phyloP scores from a whole-genome alignment of 2,113 vertebrate genomes.

The Oreochromis tanganicae region DNA sequence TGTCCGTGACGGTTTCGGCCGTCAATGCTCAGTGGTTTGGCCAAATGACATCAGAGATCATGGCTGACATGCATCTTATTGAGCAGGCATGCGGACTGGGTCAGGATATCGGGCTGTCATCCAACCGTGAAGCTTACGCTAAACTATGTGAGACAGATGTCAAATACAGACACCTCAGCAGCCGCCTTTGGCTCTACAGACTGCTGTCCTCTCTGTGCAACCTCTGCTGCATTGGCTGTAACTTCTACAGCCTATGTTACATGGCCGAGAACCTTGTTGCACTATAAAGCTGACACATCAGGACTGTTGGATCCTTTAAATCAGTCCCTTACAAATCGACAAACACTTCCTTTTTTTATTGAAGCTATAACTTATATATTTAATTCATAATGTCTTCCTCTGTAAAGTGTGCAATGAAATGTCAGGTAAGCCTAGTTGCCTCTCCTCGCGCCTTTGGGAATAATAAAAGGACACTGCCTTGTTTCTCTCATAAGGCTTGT shows the following conservation, averaged over 20 bases:
- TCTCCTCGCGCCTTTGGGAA: neutral
- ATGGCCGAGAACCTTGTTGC: slow-evolving; percentile 72
- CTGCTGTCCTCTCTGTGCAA: slow-evolving; percentile 78
- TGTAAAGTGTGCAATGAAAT: neutral
- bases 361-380: slow-evolving; percentile 18
- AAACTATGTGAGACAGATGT: slow-evolving; percentile 61
- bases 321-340: neutral
- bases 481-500: neutral
- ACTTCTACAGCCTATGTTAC: slow-evolving; percentile 73
- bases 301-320: neutral
- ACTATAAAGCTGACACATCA: slow-evolving; percentile 34
- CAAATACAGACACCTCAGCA: slow-evolving; percentile 65
- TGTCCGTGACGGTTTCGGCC: slow-evolving; percentile 72
- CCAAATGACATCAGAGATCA: slow-evolving; percentile 68
- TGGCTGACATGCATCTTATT: slow-evolving; percentile 75
- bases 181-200: slow-evolving; percentile 67
- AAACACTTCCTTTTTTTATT: neutral
- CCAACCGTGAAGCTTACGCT: slow-evolving; percentile 68
- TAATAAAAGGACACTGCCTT: neutral
- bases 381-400: neutral
- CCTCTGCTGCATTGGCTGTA: slow-evolving; percentile 77
- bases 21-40: slow-evolving; percentile 81
- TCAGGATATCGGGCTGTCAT: slow-evolving; percentile 70
- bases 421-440: neutral
- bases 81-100: slow-evolving; percentile 74